phyloP scores from a whole-genome alignment of 2,888 invertebrate genomes.

The Lasius platythorax region DNA sequence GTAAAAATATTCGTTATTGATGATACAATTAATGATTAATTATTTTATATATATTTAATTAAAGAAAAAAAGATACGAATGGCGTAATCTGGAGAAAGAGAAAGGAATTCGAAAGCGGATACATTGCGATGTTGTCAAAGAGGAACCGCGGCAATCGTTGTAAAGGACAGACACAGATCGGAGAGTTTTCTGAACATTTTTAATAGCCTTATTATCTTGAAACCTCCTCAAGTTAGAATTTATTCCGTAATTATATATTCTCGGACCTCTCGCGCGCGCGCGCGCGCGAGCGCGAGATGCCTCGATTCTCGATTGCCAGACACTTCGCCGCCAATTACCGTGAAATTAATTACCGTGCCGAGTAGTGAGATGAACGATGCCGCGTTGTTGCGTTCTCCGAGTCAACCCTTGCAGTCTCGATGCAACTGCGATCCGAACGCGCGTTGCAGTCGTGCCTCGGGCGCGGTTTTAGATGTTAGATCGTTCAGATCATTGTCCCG shows the following conservation, averaged over 20 bases:
- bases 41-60: background rate
- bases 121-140: background rate
- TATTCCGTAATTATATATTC: constrained; percentile 77
- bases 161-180: background rate
- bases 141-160: background rate
- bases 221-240: constrained; percentile 71
- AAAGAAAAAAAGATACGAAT: background rate
- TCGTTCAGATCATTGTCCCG: constrained; percentile 55
- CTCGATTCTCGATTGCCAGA: constrained; percentile 38
- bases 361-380: constrained; percentile 78
- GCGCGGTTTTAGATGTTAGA: constrained; percentile 58
- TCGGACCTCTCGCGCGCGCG: constrained; percentile 42
- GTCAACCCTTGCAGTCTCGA: constrained; percentile 34
- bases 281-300: constrained; percentile 32
- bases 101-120: constrained; percentile 7
- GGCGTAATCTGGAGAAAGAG: background rate
- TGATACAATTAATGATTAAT: constrained; percentile 2
- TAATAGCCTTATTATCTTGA: constrained; percentile 71
- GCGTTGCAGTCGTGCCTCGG: constrained; percentile 56
- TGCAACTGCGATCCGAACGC: constrained; percentile 48
- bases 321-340: constrained; percentile 78
- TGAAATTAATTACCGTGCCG: constrained; percentile 79
- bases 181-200: constrained; percentile 22
- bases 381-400: constrained; percentile 40
- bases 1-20: background rate